Evolutionary conservation across 1,140 invertebrate genomes (phyloP), one percentile per base, ranked within the genome.

Genomic region (Epicauta chinensis): DNA sequence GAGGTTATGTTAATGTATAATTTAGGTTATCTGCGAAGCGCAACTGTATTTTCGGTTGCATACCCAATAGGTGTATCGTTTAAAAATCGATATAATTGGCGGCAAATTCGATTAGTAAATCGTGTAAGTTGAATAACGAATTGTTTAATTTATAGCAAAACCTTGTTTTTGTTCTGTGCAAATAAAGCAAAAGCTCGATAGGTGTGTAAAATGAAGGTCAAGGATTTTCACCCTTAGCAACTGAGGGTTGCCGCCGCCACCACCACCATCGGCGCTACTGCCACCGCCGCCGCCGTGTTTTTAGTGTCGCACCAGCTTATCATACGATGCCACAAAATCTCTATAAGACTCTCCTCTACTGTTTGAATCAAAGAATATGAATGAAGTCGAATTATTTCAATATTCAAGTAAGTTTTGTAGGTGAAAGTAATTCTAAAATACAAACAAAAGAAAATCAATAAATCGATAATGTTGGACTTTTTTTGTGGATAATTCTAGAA

Each of bases 361-460:
- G 23, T 3, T 23, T 7, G 23, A 23, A 23, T 7, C 49, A 62
- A 64, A 58, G 45, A 66, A 66, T 66, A 68, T 71, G 69, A 71
- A 71, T 71, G 69, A 69, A 67, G 69, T 52, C 60, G 54, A 69
- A 66, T 55, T 66, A 58, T 61, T 61, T 64, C 51, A 67, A 68
- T 61, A 59, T 69, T 41, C 65, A 69, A 61, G 69, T 71, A 53
- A 42, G 16, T 57, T 39, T 13, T 10, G n/a, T n/a, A n/a, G n/a
- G n/a, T n/a, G n/a, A n/a, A n/a, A 34, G 11, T 34, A 34, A 7
- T n/a, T 34, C 6, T 7, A 34, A 34, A 11, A 9, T 34, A 34
- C 12, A n/a, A 23, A 23, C 7, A 23, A 23, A 3, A 10, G 32
- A 11, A 34, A 34, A 34, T 12, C 10, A 34, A n/a, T n/a, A 34